phyloP scores from a whole-genome alignment of 2,797 vertebrate species.

The Sebastes minor region DNA sequence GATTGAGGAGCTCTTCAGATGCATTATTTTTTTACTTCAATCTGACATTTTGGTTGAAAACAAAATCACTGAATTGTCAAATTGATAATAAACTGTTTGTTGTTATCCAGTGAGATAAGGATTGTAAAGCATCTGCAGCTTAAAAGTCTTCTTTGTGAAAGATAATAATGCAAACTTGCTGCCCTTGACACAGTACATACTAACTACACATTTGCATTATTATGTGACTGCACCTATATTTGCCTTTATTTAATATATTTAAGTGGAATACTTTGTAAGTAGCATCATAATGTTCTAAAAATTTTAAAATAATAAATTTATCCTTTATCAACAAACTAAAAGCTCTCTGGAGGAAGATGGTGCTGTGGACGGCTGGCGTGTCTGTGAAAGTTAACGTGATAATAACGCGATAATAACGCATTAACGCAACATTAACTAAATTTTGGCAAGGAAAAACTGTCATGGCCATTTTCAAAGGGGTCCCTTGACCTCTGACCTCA shows the following conservation, averaged over 20 bases:
- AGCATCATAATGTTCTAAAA: not conserved
- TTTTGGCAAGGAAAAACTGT: too few species aligned
- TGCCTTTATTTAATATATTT: not conserved
- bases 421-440: too few species aligned
- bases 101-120: not conserved
- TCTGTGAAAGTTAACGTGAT: too few species aligned
- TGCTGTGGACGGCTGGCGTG: too few species aligned
- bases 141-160: not conserved
- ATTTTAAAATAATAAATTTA: not conserved
- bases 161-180: not conserved
- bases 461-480: too few species aligned
- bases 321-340: not conserved
- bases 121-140: not conserved
- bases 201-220: not conserved
- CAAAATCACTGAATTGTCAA: not conserved
- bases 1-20: not conserved
- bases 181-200: not conserved
- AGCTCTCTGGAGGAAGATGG: too few species aligned
- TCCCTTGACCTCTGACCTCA: too few species aligned
- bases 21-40: not conserved
- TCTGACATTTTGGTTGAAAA: not conserved
- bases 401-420: too few species aligned
- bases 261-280: not conserved
- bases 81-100: not conserved
- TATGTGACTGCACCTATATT: not conserved